Evolutionary conservation across 2,888 invertebrate genomes (phyloP), one percentile per base, ranked within the genome.

Genomic region (Autographa pulchrina): DNA sequence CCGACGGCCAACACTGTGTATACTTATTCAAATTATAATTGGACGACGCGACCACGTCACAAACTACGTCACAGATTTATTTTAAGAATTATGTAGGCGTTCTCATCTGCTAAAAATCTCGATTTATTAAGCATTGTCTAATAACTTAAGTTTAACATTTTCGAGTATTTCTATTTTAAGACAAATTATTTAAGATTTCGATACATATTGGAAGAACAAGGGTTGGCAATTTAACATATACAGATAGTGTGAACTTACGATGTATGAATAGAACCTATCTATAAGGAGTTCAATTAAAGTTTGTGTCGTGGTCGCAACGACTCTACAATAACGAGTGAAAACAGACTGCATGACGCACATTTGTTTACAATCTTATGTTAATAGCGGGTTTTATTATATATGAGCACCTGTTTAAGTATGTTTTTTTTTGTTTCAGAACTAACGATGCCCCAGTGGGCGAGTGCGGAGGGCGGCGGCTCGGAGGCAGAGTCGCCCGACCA

Each of bases 401-500:
- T 20, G 18, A 48, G 9, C 74, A 65, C 41, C 66, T 58, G 63
- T 66, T 52, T 70, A 66, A 35, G 14, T 20, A 35, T 56, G 31
- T 2, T 63, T 41, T 72, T n/a, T 2, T 67, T 76, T 73, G 32
- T 79, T 86, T 74, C 77, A 86, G 80, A 82, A 66, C 66, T 31
- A 56, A 86, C 74, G 75, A 94, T 94, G 94, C 93, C 92, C 76
- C 93, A 92, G 80, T 94, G 93, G 93, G 91, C 92, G 67, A 92
- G 89, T 65, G 89, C 87, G 48, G 93, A 92, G 70, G 90, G 87
- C 48, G 90, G 86, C 54, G 90, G 88, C 63, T 86, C 91, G 8
- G 90, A 90, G 68, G 90, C 91, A 13, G 89, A 91, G 72, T 91
- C 92, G 9, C 92, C 92, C 14, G 91, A 90, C 68, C 90, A 92